Percentiles rank a stretch among this genome's conserved stretches.
Evolutionary conservation across 2,888 invertebrate genomes (phyloP).

Genomic region (Heliconius ismenius): DNA sequence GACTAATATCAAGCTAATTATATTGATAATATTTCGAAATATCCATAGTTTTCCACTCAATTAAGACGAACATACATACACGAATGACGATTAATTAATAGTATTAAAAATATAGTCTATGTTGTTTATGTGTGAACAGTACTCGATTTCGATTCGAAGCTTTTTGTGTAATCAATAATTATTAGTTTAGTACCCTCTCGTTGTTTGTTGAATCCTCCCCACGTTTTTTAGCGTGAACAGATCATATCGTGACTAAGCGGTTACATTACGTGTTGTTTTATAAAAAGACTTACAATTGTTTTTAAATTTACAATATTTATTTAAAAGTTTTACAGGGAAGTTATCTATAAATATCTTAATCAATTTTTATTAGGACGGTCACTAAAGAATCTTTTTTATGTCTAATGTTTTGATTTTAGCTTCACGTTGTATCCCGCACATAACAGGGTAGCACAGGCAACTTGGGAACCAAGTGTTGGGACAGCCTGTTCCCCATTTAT

Average conservation of each 20-base stretch:
- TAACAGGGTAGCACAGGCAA: too few species aligned
- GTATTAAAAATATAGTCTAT: background rate
- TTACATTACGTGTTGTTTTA: conserved; percentile 5
- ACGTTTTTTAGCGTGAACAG: conserved; percentile 7
- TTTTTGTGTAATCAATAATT: background rate
- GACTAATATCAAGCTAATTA: background rate
- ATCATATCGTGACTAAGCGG: conserved; percentile 17
- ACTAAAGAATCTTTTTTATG: too few species aligned
- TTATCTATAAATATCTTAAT: background rate
- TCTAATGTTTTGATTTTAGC: too few species aligned
- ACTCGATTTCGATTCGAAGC: background rate
- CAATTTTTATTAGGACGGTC: background rate
- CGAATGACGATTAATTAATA: background rate
- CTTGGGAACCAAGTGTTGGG: too few species aligned
- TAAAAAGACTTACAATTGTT: background rate
- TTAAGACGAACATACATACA: background rate
- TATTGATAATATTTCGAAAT: background rate
- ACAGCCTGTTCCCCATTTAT: too few species aligned
- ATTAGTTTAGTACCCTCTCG: background rate
- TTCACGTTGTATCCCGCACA: too few species aligned
- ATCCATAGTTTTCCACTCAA: background rate
- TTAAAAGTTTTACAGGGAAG: background rate
- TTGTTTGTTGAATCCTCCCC: background rate
- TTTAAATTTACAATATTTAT: background rate
- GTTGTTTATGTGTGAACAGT: background rate